Evolutionary conservation across 2,888 invertebrate species (phyloP).

Genomic region (Lutraria lutraria): DNA sequence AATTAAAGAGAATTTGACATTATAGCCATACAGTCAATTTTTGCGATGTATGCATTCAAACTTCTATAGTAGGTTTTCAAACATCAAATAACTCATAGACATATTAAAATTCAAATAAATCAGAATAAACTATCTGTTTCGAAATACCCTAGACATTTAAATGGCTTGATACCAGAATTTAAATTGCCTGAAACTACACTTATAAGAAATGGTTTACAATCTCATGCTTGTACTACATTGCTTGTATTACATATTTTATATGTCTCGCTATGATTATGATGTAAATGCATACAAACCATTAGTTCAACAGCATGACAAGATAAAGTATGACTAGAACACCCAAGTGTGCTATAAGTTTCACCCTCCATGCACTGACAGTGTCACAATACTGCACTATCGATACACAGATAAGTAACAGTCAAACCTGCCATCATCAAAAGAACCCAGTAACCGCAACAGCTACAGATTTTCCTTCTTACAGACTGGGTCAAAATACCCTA

Average conservation of each 20-base stretch:
- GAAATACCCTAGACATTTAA: slow-evolving; percentile 23
- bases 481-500: too few species aligned
- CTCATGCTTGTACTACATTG: background rate
- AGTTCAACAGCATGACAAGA: background rate
- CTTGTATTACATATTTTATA: slow-evolving; percentile 6
- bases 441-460: too few species aligned
- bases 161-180: slow-evolving; percentile 11
- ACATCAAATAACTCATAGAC: slow-evolving; percentile 22
- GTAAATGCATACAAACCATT: background rate
- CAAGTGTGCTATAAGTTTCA: background rate
- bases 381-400: background rate
- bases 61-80: background rate
- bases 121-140: background rate
- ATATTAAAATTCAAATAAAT: slow-evolving; percentile 8
- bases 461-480: too few species aligned
- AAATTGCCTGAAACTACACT: slow-evolving; percentile 2
- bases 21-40: background rate
- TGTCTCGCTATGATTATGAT: slow-evolving; percentile 7
- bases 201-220: slow-evolving; percentile 14
- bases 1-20: slow-evolving; percentile 14
- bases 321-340: background rate
- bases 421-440: too few species aligned
- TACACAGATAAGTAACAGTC: too few species aligned
- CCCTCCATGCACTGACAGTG: background rate
- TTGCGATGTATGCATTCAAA: background rate